These are phyloP conservation scores for Seira sanloemensis DNA, from an alignment of 2,888 invertebrate genomes.

Conservation along the genomic window DNA sequence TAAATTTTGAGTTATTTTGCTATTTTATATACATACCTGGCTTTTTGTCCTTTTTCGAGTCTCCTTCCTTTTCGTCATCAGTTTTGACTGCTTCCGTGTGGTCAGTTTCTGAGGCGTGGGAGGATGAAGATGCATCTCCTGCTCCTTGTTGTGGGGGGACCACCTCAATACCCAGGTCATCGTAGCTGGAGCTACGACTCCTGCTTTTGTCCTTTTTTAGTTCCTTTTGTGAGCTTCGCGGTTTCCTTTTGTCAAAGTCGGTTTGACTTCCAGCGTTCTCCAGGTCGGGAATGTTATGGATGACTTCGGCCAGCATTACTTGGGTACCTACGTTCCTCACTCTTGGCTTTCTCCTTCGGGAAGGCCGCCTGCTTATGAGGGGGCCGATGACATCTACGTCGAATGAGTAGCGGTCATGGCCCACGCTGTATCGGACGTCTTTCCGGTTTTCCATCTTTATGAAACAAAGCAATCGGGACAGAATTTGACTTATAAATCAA, in stretches of 20 bases:
- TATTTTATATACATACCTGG: no score
- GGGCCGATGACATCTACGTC: conserved; percentile 48
- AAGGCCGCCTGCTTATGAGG: background rate
- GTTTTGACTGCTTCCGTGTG: background rate
- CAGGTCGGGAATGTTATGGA: background rate
- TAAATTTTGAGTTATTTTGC: no score
- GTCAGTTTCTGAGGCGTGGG: conserved; percentile 30
- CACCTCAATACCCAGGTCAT: background rate
- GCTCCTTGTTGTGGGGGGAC: conserved; percentile 19
- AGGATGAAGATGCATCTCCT: conserved; percentile 53
- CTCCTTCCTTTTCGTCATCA: conserved; percentile 17
- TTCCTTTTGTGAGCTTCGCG: background rate
- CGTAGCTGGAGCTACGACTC: background rate
- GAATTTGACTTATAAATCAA: no score
- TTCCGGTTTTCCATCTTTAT: background rate
- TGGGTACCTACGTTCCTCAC: conserved; percentile 28
- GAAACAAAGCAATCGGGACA: no score
- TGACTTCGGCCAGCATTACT: conserved; percentile 18
- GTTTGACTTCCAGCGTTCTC: conserved; percentile 24
- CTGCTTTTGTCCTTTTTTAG: background rate
- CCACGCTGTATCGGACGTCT: conserved; percentile 31
- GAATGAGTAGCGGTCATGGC: conserved; percentile 34
- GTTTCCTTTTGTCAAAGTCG: background rate
- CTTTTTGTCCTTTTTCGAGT: background rate
- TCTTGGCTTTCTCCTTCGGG: background rate